These are phyloP conservation scores for Euplexia lucipara DNA, from an alignment of 2,888 invertebrate genomes.

Conservation along the genomic window DNA sequence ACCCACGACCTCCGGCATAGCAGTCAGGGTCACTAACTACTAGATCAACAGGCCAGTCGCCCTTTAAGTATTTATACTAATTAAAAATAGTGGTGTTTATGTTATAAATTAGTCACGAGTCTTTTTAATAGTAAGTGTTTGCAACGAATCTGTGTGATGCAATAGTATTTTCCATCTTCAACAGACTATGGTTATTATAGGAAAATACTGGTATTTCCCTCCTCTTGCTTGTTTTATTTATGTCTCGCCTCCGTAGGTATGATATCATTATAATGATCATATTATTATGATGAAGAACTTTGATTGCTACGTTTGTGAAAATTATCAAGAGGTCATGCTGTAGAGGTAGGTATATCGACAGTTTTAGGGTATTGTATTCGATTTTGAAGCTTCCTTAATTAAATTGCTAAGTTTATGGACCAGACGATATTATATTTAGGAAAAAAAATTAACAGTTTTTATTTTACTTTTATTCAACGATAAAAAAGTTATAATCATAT, in stretches of 20 bases:
- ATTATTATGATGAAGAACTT: slow-evolving; percentile 8
- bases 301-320: background rate
- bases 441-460: too few relatives aligned
- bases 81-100: too few relatives aligned
- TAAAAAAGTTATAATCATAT: too few relatives aligned
- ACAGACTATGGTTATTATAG: slow-evolving; percentile 8
- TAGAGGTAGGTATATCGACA: background rate
- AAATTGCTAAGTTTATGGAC: too few relatives aligned
- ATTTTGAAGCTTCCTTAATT: too few relatives aligned
- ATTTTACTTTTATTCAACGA: too few relatives aligned
- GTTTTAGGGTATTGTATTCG: background rate
- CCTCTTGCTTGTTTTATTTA: slow-evolving; percentile 23
- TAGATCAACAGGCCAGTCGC: too few relatives aligned
- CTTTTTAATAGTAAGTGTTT: background rate
- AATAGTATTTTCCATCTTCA: slow-evolving; percentile 23
- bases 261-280: slow-evolving; percentile 25
- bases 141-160: slow-evolving; percentile 25
- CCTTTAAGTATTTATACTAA: too few relatives aligned
- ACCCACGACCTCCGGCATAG: too few relatives aligned
- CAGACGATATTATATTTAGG: too few relatives aligned
- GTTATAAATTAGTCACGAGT: too few relatives aligned
- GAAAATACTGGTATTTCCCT: slow-evolving; percentile 22
- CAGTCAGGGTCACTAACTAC: too few relatives aligned
- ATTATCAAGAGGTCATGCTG: background rate
- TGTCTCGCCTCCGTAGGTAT: slow-evolving; percentile 30